Percentiles rank a stretch among this genome's conserved stretches.
Evolutionary conservation across 2,113 vertebrate species (phyloP).

Genomic region (Spilogale gracilis): DNA sequence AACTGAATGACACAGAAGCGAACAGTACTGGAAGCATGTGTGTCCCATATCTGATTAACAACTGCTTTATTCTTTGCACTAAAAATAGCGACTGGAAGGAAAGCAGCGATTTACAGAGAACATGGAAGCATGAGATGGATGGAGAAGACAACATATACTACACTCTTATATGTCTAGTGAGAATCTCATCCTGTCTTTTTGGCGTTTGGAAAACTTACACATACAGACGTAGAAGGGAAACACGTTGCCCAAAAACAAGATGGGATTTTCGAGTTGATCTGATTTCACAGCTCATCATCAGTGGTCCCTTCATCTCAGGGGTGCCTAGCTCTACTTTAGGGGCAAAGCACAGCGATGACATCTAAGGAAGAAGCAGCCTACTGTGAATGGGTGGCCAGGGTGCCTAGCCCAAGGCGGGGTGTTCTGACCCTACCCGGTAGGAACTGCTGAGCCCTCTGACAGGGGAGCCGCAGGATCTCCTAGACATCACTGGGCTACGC

Average conservation of each 20-base stretch:
- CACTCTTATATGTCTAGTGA: background rate
- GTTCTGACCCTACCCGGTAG: constrained; percentile 94
- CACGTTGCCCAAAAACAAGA: background rate
- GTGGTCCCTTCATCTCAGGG: background rate
- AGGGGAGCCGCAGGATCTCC: constrained; percentile 92
- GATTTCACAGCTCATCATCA: background rate
- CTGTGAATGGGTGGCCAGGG: background rate
- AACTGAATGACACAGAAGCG: constrained; percentile 4
- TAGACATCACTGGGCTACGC: constrained; percentile 95
- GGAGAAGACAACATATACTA: rapidly evolving
- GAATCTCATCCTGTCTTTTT: background rate
- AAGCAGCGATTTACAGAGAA: background rate
- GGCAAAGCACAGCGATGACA: background rate
- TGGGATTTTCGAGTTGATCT: background rate
- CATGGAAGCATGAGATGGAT: background rate
- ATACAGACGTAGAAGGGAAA: background rate
- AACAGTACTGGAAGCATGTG: background rate
- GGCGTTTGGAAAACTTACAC: background rate
- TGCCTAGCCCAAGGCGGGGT: constrained; percentile 74
- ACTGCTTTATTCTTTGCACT: background rate
- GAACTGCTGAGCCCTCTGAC: constrained; percentile 91
- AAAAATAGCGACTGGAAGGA: background rate
- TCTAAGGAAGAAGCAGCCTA: background rate
- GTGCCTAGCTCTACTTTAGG: background rate
- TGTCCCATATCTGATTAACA: background rate